phyloP scores from a whole-genome alignment of 2,888 invertebrate genomes.

The Bimastos eiseni region DNA sequence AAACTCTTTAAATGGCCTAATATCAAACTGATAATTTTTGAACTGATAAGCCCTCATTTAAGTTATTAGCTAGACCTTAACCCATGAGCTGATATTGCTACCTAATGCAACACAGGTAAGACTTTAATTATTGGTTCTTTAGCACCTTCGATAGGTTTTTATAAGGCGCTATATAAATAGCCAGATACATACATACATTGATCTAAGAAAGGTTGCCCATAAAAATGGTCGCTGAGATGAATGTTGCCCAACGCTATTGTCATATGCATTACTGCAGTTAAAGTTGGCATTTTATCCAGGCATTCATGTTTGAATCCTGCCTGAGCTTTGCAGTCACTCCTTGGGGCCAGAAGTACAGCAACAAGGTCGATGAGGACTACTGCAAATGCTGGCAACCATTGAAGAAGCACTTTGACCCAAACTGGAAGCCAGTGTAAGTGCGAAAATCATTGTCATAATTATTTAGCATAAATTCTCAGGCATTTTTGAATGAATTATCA shows the following conservation, averaged over 20 bases:
- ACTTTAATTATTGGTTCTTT: background rate
- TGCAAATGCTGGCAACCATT: constrained; percentile 89
- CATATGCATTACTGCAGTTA: background rate
- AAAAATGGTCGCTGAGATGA: background rate
- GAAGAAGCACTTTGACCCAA: constrained; percentile 73
- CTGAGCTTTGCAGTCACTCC: constrained; percentile 85
- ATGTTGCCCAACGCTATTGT: background rate
- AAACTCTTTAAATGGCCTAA: too few species aligned
- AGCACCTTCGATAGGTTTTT: too few species aligned
- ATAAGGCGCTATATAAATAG: too few species aligned
- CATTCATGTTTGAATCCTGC: constrained; percentile 98
- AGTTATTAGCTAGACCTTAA: too few species aligned
- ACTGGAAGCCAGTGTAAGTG: constrained; percentile 40
- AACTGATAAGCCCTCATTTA: too few species aligned
- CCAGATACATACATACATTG: too few species aligned
- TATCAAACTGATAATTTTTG: background rate
- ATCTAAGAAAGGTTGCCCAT: background rate
- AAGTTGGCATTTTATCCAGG: constrained; percentile 66
- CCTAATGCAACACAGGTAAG: background rate
- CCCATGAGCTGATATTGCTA: background rate
- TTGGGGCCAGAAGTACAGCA: constrained; percentile 83
- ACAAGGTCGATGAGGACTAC: constrained; percentile 83
- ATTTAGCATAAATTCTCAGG: background rate
- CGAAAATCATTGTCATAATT: background rate
- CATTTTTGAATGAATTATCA: background rate